Evolutionary conservation across 2,113 vertebrate species (phyloP).

Genomic region (Pedionomus torquatus): DNA sequence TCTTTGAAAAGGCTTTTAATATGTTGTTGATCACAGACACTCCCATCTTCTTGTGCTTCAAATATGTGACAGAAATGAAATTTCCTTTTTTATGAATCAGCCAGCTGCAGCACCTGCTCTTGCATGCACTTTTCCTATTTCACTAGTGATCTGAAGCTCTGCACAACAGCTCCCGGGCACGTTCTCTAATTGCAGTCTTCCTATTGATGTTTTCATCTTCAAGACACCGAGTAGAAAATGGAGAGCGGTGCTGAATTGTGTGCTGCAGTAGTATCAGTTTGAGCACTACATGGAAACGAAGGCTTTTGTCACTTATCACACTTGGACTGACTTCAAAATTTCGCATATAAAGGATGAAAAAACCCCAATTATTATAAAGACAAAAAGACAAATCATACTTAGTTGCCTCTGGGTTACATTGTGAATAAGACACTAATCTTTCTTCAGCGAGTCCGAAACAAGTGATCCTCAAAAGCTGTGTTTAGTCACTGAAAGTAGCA

Average conservation of each 20-base stretch:
- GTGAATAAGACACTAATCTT: neutral
- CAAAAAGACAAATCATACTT: neutral
- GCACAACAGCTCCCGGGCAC: neutral
- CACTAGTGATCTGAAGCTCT: neutral
- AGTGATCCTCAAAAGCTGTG: neutral
- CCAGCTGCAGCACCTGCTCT: constrained; percentile 20
- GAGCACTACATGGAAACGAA: neutral
- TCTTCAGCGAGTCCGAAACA: neutral
- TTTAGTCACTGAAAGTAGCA: neutral
- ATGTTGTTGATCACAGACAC: neutral
- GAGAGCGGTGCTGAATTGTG: neutral
- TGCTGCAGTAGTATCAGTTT: neutral
- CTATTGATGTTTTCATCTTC: neutral
- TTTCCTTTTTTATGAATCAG: neutral
- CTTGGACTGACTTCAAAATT: neutral
- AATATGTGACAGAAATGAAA: constrained; percentile 22
- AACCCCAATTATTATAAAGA: neutral
- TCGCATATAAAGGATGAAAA: neutral
- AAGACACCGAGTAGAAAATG: neutral
- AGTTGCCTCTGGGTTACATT: neutral
- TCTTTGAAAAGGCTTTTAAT: constrained; percentile 29
- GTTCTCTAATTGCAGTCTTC: neutral
- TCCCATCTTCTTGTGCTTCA: constrained; percentile 3
- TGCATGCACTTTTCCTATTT: neutral
- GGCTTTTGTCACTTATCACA: neutral